These are phyloP conservation scores for Pterophyllum scalare DNA, from an alignment of 2,113 vertebrate genomes.

Conservation along the genomic window DNA sequence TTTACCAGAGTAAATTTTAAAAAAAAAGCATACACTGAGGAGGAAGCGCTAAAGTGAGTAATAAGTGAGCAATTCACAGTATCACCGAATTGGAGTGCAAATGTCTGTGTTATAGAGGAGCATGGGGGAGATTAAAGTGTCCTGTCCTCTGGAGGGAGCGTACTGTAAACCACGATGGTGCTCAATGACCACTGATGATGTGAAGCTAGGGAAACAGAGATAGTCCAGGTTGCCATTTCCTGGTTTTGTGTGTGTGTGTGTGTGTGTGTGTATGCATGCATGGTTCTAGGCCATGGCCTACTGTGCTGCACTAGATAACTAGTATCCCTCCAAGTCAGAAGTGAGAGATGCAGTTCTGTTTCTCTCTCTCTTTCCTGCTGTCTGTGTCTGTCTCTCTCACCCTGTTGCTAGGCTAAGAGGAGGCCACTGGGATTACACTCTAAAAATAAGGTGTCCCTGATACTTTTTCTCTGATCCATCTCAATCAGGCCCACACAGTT, in stretches of 20 bases:
- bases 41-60: no score
- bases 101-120: no score
- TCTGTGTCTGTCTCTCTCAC: slow-evolving; percentile 61
- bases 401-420: slow-evolving; percentile 80
- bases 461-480: slow-evolving; percentile 78
- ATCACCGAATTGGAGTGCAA: no score
- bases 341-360: slow-evolving; percentile 57
- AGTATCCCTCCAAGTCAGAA: slow-evolving; percentile 66
- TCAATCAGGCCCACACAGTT: slow-evolving; percentile 50
- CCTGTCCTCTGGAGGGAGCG: no score
- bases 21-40: no score
- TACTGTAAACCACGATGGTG: no score
- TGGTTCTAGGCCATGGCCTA: slow-evolving; percentile 69
- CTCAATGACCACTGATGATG: no score
- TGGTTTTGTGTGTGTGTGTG: not conserved
- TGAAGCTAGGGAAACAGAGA: no score
- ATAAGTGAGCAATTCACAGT: no score
- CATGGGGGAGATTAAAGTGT: no score
- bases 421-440: slow-evolving; percentile 79
- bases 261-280: not conserved
- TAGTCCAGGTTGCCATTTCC: no score
- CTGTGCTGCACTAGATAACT: slow-evolving; percentile 65
- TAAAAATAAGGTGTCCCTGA: slow-evolving; percentile 86
- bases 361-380: slow-evolving; percentile 33
- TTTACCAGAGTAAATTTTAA: no score